Percentiles rank a stretch among this genome's conserved stretches.
Conservation (phyloP, 2,113 vertebrate genomes). For the Panurus biarmicus region DNA sequence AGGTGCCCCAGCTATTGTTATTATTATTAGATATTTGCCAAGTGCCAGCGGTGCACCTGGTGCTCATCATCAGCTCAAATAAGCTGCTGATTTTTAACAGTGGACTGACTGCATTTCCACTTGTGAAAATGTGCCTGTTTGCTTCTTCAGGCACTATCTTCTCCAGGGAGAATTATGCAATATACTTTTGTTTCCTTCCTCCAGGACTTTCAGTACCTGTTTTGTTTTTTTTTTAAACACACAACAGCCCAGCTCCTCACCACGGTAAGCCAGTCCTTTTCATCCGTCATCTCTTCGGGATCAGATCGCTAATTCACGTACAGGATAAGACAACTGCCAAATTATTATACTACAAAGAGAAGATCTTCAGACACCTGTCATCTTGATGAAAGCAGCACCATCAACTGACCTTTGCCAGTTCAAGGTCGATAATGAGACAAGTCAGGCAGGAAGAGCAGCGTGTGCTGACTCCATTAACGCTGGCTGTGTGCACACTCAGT, state of each 20-base stretch:
- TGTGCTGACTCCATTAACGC: slow-evolving; percentile 71
- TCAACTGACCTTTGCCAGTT: slow-evolving; percentile 79
- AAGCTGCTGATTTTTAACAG: slow-evolving; percentile 45
- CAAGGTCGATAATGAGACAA: slow-evolving; percentile 83
- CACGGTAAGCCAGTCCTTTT: slow-evolving; percentile 10
- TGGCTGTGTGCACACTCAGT: slow-evolving; percentile 55
- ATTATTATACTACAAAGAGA: slow-evolving; percentile 73
- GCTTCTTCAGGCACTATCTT: background rate
- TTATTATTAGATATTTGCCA: slow-evolving; percentile 7
- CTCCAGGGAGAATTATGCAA: background rate
- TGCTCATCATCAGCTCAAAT: slow-evolving; percentile 40
- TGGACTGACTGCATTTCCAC: background rate
- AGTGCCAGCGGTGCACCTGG: background rate
- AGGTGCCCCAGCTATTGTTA: slow-evolving; percentile 10
- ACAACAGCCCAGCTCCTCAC: background rate
- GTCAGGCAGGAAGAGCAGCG: slow-evolving; percentile 72
- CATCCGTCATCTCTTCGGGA: slow-evolving; percentile 57
- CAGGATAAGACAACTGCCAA: slow-evolving; percentile 76
- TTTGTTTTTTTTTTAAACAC: background rate
- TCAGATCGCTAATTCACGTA: slow-evolving; percentile 72
- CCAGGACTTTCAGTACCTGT: background rate
- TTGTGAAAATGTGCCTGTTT: slow-evolving; percentile 33
- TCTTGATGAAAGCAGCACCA: slow-evolving; percentile 70
- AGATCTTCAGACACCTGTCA: slow-evolving; percentile 76
- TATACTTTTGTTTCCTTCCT: slow-evolving; percentile 1